Evolutionary conservation across 2,113 vertebrate species (phyloP).

Genomic region (Cololabis saira): DNA sequence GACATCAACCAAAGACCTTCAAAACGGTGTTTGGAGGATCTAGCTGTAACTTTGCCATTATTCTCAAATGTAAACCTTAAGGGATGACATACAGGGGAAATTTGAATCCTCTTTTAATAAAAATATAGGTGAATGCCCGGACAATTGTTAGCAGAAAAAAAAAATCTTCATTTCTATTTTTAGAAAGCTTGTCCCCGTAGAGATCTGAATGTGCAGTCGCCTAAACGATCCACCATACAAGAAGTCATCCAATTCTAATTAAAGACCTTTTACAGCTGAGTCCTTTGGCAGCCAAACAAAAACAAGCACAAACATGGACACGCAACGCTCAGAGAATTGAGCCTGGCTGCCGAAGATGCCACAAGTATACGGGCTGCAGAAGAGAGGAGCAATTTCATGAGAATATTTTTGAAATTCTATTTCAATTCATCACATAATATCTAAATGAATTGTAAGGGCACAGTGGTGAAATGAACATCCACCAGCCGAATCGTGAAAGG

Average conservation of each 20-base stretch:
- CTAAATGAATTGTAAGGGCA: not conserved
- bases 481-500: slow-evolving; percentile 1
- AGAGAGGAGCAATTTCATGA: not conserved
- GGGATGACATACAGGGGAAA: no score
- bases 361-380: not conserved
- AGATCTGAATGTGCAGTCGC: slow-evolving; percentile 38
- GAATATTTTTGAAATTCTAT: not conserved
- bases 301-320: not conserved
- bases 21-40: not conserved
- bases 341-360: not conserved
- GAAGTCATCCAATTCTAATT: slow-evolving; percentile 67
- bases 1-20: slow-evolving; percentile 48
- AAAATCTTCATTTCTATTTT: slow-evolving; percentile 38
- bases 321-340: slow-evolving; percentile 8
- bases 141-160: no score
- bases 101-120: no score
- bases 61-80: no score
- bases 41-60: not conserved
- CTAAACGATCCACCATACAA: slow-evolving; percentile 51
- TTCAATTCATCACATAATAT: not conserved
- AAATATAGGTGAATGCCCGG: no score
- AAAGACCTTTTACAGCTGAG: slow-evolving; percentile 68
- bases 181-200: slow-evolving; percentile 44
- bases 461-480: not conserved
- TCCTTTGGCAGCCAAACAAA: slow-evolving; percentile 20